These are phyloP conservation scores for Ricordea florida DNA, from an alignment of 92 coral and sea anemone genomes.

Conservation along the genomic window DNA sequence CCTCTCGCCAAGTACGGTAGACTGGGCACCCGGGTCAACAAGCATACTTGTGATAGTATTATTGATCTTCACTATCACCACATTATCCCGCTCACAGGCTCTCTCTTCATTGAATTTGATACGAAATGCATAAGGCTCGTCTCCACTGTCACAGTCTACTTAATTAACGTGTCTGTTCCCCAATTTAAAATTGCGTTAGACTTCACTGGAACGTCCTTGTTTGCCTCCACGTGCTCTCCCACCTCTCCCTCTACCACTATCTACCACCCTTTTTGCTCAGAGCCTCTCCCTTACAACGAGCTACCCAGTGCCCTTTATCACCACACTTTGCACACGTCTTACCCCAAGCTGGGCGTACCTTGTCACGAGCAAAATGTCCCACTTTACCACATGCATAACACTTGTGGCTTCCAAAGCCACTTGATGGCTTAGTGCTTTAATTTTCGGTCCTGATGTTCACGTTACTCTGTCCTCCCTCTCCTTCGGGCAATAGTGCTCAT, in stretches of 20 bases:
- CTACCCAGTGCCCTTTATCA: slow-evolving; percentile 10
- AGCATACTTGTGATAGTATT: no score
- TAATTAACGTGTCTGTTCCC: slow-evolving; percentile 1
- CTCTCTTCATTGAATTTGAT: no score
- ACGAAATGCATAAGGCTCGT: no score
- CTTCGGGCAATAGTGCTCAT: not conserved
- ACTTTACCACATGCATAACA: slow-evolving; percentile 9
- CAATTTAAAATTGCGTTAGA: not conserved
- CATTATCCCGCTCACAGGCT: no score
- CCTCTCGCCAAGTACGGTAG: no score
- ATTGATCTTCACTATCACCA: no score
- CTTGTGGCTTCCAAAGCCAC: not conserved
- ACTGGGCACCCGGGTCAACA: no score
- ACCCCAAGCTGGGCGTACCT: slow-evolving; percentile 28
- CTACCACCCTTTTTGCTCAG: not conserved
- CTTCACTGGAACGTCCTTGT: not conserved
- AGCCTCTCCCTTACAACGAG: not conserved
- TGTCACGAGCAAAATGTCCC: slow-evolving; percentile 23
- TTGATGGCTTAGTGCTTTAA: not conserved
- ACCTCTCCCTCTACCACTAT: not conserved
- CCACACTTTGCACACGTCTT: slow-evolving; percentile 28
- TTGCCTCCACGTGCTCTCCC: not conserved
- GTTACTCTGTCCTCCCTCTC: not conserved
- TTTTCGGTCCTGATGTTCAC: not conserved
- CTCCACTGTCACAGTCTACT: no score